These are phyloP conservation scores for Ophioderma brevispina DNA, from an alignment of 35 echinoderm and acorn worm genomes.

Conservation along the genomic window DNA sequence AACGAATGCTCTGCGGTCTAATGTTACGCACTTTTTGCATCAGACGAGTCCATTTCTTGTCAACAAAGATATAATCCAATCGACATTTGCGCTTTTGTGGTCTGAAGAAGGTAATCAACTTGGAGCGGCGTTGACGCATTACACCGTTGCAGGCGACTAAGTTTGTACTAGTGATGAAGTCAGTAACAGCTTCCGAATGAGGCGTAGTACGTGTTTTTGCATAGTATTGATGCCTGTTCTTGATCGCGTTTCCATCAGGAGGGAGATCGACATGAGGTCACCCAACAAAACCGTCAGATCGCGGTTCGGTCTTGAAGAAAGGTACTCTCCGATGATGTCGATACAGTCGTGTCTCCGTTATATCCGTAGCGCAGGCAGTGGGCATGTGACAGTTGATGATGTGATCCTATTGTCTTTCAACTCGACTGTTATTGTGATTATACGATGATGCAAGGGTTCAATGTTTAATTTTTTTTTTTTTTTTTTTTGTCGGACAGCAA, in stretches of 20 bases:
- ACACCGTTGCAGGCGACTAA: background rate
- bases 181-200: background rate
- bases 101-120: background rate
- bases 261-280: background rate
- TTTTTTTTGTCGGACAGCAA: too few relatives aligned
- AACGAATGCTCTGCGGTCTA: background rate
- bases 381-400: too few relatives aligned
- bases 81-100: slow-evolving; percentile 15
- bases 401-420: too few relatives aligned
- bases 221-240: background rate
- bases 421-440: too few relatives aligned
- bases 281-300: background rate
- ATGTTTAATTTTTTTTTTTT: too few relatives aligned
- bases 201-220: background rate
- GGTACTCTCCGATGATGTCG: slow-evolving; percentile 6
- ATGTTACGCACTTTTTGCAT: slow-evolving; percentile 36
- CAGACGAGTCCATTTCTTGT: slow-evolving; percentile 33
- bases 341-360: background rate
- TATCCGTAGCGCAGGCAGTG: background rate
- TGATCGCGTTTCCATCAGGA: background rate
- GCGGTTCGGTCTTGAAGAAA: background rate
- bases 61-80: slow-evolving; percentile 9
- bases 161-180: slow-evolving; percentile 6
- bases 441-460: too few relatives aligned
- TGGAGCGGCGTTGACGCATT: background rate